phyloP scores from a whole-genome alignment of 2,888 invertebrate genomes.

The Pteria penguin region DNA sequence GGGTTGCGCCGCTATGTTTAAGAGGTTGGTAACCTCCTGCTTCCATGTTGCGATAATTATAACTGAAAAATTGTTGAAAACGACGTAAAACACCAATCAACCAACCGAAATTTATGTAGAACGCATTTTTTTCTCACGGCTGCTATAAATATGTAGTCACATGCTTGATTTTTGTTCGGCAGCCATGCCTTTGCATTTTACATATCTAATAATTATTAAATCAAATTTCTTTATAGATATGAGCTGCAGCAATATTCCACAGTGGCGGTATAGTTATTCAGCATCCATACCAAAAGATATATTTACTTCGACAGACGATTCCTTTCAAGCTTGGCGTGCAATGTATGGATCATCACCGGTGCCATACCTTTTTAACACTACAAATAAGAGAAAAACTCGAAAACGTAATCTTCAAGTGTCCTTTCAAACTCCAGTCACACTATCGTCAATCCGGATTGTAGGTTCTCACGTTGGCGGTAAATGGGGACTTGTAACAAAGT shows the following conservation, averaged over 20 bases:
- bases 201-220: too few species aligned
- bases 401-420: constrained; percentile 14
- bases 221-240: not conserved
- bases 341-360: constrained; percentile 25
- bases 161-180: too few species aligned
- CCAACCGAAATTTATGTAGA: too few species aligned
- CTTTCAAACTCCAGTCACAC: constrained; percentile 7
- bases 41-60: too few species aligned
- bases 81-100: too few species aligned
- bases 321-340: constrained; percentile 47
- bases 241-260: not conserved
- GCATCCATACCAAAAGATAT: constrained; percentile 31
- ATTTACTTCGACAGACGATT: constrained; percentile 35
- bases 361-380: constrained; percentile 10
- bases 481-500: constrained; percentile 43
- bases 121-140: too few species aligned
- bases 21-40: too few species aligned
- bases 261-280: constrained; percentile 36
- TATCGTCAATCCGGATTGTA: constrained; percentile 28
- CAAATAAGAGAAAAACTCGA: not conserved
- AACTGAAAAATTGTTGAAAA: too few species aligned
- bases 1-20: too few species aligned
- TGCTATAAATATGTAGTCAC: too few species aligned
- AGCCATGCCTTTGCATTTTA: too few species aligned
- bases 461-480: constrained; percentile 3